Percentiles rank a stretch among this genome's conserved stretches.
Evolutionary conservation across 2,113 vertebrate species (phyloP).

Genomic region (Nesospiza acunhae): DNA sequence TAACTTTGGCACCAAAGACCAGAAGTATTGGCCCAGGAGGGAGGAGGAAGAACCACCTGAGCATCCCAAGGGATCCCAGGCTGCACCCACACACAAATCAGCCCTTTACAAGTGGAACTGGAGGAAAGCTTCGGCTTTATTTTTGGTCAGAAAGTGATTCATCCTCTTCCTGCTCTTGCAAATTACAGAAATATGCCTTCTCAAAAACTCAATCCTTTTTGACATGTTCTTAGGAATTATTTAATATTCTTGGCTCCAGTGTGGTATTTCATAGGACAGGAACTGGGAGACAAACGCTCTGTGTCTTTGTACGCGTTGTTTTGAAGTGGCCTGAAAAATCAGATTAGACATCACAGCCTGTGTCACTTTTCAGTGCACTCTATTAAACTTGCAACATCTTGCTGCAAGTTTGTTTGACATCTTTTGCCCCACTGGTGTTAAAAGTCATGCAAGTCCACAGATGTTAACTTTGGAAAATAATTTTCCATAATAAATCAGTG

Average conservation of each 20-base stretch:
- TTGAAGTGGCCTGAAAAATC: neutral
- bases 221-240: neutral
- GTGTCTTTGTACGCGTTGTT: neutral
- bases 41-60: neutral
- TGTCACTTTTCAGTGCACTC: neutral
- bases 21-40: neutral
- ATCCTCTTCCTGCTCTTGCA: neutral
- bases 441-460: neutral
- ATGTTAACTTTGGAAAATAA: neutral
- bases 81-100: neutral
- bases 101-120: neutral
- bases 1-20: neutral
- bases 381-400: neutral
- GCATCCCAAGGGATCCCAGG: neutral
- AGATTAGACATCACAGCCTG: neutral
- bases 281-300: neutral
- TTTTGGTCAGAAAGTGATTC: neutral
- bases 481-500: conserved; percentile 1
- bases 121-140: neutral
- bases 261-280: neutral
- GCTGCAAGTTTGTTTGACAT: neutral
- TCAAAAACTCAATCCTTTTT: neutral
- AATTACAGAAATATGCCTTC: neutral
- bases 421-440: neutral
- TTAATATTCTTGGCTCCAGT: conserved; percentile 17